phyloP scores from a whole-genome alignment of 2,113 vertebrate genomes.

The Varanus komodoensis region DNA sequence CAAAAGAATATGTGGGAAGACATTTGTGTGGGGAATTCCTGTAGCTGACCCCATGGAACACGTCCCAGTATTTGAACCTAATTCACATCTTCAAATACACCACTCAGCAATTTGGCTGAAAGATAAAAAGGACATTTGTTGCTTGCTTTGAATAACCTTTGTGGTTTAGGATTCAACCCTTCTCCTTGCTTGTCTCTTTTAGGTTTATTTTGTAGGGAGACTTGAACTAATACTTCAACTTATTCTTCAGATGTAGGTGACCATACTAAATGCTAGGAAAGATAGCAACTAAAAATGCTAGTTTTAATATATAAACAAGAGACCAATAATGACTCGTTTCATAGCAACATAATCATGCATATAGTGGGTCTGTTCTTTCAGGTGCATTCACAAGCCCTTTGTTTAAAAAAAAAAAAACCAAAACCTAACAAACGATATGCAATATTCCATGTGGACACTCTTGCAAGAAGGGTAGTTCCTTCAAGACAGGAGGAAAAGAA shows the following conservation, averaged over 20 bases:
- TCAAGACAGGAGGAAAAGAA: constrained; percentile 20
- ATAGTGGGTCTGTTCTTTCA: background rate
- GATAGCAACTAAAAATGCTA: background rate
- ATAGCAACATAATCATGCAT: background rate
- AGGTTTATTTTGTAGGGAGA: background rate
- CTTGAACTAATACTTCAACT: background rate
- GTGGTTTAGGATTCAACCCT: background rate
- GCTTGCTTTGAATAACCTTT: constrained; percentile 19
- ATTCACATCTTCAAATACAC: constrained; percentile 68
- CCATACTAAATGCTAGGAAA: background rate
- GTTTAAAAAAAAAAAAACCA: constrained; percentile 50
- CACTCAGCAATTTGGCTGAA: constrained; percentile 10
- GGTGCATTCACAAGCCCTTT: constrained; percentile 20
- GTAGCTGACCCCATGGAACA: constrained; percentile 38
- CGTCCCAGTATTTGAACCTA: constrained; percentile 56
- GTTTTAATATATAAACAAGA: background rate
- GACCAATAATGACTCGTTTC: background rate
- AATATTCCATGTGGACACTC: constrained; percentile 45
- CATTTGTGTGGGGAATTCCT: constrained; percentile 59
- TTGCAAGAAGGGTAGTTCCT: constrained; percentile 36
- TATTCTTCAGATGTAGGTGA: background rate
- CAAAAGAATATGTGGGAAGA: constrained; percentile 46
- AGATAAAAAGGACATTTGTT: constrained; percentile 23
- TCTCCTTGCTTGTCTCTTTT: background rate
- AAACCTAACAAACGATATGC: constrained; percentile 9